Base-by-base conservation (phyloP, 1,140 invertebrate species). In the Protaetia brevitarsis region DNA sequence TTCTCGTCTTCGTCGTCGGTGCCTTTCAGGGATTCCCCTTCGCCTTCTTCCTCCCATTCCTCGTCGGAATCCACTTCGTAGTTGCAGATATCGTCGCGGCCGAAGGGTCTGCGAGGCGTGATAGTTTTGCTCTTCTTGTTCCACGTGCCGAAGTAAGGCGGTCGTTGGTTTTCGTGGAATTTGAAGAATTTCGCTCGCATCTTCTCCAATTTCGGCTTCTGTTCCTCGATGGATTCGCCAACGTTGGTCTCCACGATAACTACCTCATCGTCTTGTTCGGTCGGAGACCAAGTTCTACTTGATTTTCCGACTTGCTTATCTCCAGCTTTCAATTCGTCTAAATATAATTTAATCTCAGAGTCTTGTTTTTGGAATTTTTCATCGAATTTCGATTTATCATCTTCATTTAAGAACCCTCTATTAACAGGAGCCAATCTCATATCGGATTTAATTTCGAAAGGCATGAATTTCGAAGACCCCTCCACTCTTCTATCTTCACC, bases 61-160 rank as follows among this genome's bases (percentile, higher is more conserved):
- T 96, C 95, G 75, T 98, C 97, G 28, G 94, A 97, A 79, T 99
- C 95, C 30, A 96, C 86, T 75, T 97, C 94, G 76, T 99, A 99
- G 79, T 99, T 95, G 69, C 97, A 88, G 58, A 84, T 78, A 77
- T 84, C 81, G 79, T 97, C 95, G 78, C 88, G 86, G 10, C 79
- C 85, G 75, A 96, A 92, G 8, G 96, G 97, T 65, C 81, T 87
- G 56, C 92, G 84, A 0, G 91, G 83, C 27, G 77, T 87, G 21
- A 99, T 82, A 23, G 65, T 68, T 10, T 74, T 68, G 69, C 90
- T 91, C 68, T 84, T 88, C 75, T 97, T 97, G 23, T 92, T 84
- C 95, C 95, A 99, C 0, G 96, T 99, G 23, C 97, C 97, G 85
- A 92, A 97, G 79, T 97, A 99, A 0, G 97, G 89, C 11, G 97